Conservation (phyloP, 2,797 vertebrate genomes). For the Cuculus canorus region DNA sequence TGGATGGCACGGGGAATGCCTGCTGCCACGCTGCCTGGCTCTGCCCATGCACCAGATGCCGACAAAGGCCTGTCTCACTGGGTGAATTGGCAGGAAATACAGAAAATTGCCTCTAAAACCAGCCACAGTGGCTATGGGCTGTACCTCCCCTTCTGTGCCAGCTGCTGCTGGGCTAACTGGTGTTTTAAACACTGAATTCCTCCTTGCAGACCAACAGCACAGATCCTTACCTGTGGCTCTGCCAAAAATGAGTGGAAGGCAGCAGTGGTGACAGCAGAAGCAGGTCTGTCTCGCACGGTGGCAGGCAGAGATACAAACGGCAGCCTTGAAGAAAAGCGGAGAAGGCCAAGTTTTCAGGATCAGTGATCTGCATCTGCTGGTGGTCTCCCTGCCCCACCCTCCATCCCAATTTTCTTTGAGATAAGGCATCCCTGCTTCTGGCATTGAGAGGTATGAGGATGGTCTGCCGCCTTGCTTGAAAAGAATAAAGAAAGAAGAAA, state of each 20-base stretch:
- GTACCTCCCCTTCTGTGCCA: not conserved
- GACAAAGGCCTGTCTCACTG: not conserved
- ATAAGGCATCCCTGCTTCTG: not conserved
- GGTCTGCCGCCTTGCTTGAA: not conserved
- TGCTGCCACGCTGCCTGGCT: not conserved
- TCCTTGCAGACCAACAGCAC: not conserved
- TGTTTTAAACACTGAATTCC: not conserved
- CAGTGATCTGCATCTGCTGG: not conserved
- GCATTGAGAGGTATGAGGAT: not conserved
- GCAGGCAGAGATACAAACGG: slow-evolving; percentile 20
- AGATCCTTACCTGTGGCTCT: not conserved
- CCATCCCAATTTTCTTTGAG: not conserved
- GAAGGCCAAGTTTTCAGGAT: not conserved
- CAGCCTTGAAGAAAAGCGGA: not conserved
- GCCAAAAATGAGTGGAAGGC: not conserved
- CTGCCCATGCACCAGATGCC: not conserved
- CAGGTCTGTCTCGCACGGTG: not conserved
- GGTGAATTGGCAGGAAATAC: not conserved
- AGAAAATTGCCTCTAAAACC: not conserved
- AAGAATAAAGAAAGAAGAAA: not conserved
- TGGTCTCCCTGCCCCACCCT: not conserved
- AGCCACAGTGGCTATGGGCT: not conserved
- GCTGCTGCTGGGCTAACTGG: not conserved
- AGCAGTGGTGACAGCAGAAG: not conserved
- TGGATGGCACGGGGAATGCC: not conserved